Base-by-base conservation (phyloP, 2,888 invertebrate genomes). In the Hybos culiciformis region DNA sequence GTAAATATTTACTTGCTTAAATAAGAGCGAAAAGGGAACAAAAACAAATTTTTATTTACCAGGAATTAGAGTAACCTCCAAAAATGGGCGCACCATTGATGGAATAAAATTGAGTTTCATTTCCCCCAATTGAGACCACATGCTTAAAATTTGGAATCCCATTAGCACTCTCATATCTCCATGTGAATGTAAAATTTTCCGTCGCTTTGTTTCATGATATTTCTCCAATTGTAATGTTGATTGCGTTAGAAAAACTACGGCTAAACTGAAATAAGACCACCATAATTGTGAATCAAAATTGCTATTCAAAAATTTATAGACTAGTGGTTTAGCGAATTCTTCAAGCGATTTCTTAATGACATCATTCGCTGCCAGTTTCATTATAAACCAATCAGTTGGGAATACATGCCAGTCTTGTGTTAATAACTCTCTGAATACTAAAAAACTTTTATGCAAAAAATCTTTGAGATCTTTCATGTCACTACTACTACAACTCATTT, bases 61-160 rank as follows among this genome's bases (percentile, higher is more conserved):
- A n/a, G 86, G 85, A 5, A 94, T 90, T 24, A 94, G 70, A 0
- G 93, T 93, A 5, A 94, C 90, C 67, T 93, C 90, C 33, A 96
- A 71, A 54, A 94, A 84, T 0, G 91, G 92, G 0, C 92, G 92
- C 7, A 94, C 91, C 75, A 94, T 87, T 1, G 83, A 82, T 0
- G 92, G 91, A 50, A 94, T 85, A 54, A 94, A 84, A 60, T 87
- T 80, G 3, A 88, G 70, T 60, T 92, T 92, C 33, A 87, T 81
- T 41, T 85, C 81, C 71, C 86, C 90, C 47, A 93, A 70, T 55
- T 85, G 80, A 21, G 83, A 84, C 93, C 93, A 94, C 69, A 90
- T 86, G 18, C 85, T 83, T 9, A 93, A 71, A 51, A 94, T 86
- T 58, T 92, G 88, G 59, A 87, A 80, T 21, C 91, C 93, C 78